Percentiles rank a stretch among this genome's conserved stretches.
These are phyloP conservation scores for Poeciliopsis infans DNA, from an alignment of 2,797 vertebrate species.

Conservation along the genomic window DNA sequence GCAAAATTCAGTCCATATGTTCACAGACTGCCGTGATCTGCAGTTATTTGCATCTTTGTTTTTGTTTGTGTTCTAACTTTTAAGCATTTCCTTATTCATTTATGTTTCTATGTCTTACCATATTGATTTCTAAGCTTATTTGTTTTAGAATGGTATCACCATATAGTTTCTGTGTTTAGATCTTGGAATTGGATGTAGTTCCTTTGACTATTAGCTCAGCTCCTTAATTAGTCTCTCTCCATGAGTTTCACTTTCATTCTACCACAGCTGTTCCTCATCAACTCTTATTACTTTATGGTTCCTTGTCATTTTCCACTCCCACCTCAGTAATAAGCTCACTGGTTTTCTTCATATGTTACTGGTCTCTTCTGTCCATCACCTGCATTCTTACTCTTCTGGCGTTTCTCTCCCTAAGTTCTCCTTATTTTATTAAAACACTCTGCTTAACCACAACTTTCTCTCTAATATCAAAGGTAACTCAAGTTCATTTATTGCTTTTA, in stretches of 20 bases:
- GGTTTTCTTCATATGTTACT: neutral
- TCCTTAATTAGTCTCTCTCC: neutral
- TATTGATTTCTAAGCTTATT: too few species aligned
- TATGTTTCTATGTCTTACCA: too few species aligned
- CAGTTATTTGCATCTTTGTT: neutral
- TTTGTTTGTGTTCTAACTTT: neutral
- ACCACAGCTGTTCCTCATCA: neutral
- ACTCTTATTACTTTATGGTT: neutral
- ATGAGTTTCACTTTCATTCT: neutral
- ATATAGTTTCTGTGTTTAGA: too few species aligned
- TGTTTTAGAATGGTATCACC: too few species aligned
- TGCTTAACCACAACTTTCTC: neutral
- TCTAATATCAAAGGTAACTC: neutral
- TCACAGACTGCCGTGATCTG: neutral
- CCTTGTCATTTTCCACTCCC: neutral
- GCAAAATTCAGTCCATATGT: neutral
- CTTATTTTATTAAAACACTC: neutral
- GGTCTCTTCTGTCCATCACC: neutral
- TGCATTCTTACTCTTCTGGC: neutral
- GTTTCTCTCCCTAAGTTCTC: neutral
- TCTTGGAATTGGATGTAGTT: neutral
- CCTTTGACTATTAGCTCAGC: neutral
- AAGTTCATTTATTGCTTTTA: too few species aligned
- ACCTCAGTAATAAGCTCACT: neutral
- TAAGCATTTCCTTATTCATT: too few species aligned